phyloP scores from a whole-genome alignment of 2,113 vertebrate species.

The Cyphomyrus discorhynchus region DNA sequence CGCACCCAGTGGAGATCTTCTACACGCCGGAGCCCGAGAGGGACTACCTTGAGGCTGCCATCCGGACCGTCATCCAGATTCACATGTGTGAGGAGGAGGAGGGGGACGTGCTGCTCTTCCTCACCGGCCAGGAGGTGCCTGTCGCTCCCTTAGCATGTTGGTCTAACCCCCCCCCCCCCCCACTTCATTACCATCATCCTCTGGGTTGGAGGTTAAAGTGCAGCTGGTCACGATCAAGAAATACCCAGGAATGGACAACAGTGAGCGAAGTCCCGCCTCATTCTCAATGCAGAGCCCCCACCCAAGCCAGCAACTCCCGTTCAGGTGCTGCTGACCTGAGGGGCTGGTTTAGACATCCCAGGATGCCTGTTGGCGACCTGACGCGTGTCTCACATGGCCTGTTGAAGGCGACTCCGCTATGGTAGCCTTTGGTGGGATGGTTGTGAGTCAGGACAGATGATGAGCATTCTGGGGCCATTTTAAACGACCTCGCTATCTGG shows the following conservation, averaged over 20 bases:
- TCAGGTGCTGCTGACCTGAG: not conserved
- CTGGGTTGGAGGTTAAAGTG: not conserved
- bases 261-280: not conserved
- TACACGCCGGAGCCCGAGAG: conserved; percentile 93
- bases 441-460: not conserved
- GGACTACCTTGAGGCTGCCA: conserved; percentile 92
- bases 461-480: not conserved
- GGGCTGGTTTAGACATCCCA: not conserved
- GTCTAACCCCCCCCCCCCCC: not conserved
- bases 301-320: not conserved
- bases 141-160: not conserved
- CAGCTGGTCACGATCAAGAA: not conserved
- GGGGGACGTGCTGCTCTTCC: conserved; percentile 84
- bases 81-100: conserved; percentile 96
- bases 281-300: not conserved
- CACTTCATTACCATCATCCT: not conserved
- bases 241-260: not conserved
- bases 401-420: not conserved
- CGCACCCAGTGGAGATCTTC: conserved; percentile 95
- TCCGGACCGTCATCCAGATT: conserved; percentile 91
- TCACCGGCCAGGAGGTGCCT: conserved; percentile 91
- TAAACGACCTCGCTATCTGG: not conserved
- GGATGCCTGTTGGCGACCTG: not conserved
- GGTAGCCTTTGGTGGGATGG: not conserved
- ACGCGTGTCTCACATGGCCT: not conserved